Conservation (phyloP, 2,797 vertebrate species). For the Rousettus madagascariensis region DNA sequence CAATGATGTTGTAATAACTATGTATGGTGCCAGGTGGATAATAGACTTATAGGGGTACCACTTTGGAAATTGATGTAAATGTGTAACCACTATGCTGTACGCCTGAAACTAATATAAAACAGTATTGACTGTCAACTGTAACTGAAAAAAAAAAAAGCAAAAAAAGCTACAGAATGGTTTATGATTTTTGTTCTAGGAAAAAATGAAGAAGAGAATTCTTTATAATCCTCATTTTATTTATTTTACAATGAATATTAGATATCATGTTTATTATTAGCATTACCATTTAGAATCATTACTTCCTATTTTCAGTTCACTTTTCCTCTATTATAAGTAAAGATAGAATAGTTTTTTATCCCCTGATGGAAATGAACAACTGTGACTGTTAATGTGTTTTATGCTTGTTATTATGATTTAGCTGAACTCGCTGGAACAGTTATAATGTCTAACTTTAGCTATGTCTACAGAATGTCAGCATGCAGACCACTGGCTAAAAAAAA, state of each 20-base stretch:
- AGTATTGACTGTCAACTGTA: no score
- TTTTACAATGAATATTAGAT: slow-evolving; percentile 50
- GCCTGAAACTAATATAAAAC: no score
- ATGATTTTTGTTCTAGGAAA: not conserved
- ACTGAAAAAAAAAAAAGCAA: no score
- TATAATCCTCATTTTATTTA: not conserved
- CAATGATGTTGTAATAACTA: no score
- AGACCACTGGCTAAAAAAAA: slow-evolving; percentile 41
- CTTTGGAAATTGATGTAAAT: no score
- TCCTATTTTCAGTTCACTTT: slow-evolving; percentile 54
- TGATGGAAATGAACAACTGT: slow-evolving; percentile 51
- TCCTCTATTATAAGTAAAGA: slow-evolving; percentile 44
- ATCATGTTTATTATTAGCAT: slow-evolving; percentile 16
- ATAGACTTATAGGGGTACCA: no score
- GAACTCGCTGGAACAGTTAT: slow-evolving; percentile 44
- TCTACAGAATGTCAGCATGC: slow-evolving; percentile 11
- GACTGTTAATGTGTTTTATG: slow-evolving; percentile 29
- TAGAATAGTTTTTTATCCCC: slow-evolving; percentile 36
- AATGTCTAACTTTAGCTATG: slow-evolving; percentile 40
- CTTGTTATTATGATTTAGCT: slow-evolving; percentile 63
- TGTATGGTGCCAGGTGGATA: no score
- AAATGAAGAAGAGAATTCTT: not conserved
- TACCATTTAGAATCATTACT: slow-evolving; percentile 8
- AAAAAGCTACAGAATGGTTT: not conserved
- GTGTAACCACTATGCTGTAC: no score